Evolutionary conservation across 2,797 vertebrate genomes (phyloP), one percentile per base, ranked within the genome.

Genomic region (Lates japonicus): DNA sequence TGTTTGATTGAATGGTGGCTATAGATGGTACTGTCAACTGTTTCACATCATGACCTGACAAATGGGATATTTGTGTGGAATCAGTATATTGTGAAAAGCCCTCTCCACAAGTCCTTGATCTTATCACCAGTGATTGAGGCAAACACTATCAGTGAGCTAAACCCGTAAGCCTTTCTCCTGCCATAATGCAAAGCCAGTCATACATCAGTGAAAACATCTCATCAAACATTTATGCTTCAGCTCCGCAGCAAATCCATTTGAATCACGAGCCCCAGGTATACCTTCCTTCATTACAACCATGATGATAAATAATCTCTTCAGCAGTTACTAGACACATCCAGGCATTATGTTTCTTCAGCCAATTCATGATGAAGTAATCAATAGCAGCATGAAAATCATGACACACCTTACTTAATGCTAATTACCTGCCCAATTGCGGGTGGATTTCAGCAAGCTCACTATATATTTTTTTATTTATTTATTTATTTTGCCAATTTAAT

Each of bases 191-290:
- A 77, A 88, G 81, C 62, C 69, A 79, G 87, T 84, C 86, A 81
- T 82, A 92, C 90, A 90, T 91, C 82, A 86, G 70, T 82, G 86
- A 87, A 88, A 89, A 87, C 83, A 88, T 90, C 87, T 91, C 85
- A 93, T 92, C 87, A 90, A 92, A 87, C 88, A 90, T 88, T 91
- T 91, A 92, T 71, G 80, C 82, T 83, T 90, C 85, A 87, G 84
- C 80, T 68, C 81, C 14, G 4, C 80, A 37, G 85, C 80, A 80
- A 90, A 91, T 85, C 81, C 75, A 83, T 91, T 82, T 76, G 75
- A 90, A 87, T 80, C 69, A 60, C 1, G 2, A 88, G 70, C 82
- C 74, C 41, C 81, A 80, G 88, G 85, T 88, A 80, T 89, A 90
- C n/a, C n/a, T n/a, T n/a, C n/a, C n/a, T n/a, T n/a, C n/a, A 91